phyloP scores from a whole-genome alignment of 2,888 invertebrate species.

The Orchesellides sinensis region DNA sequence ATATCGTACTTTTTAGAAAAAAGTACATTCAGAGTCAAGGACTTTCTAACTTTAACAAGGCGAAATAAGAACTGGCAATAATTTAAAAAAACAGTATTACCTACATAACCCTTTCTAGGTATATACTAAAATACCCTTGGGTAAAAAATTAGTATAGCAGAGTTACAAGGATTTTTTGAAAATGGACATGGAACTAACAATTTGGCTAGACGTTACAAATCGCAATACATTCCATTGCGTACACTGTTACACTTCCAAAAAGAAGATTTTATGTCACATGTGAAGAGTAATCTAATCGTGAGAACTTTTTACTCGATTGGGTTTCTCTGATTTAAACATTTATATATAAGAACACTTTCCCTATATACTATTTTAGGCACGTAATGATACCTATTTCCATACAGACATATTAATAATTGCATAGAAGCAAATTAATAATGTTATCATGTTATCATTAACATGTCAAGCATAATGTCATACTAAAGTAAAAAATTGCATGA shows the following conservation, averaged over 20 bases:
- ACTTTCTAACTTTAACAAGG: neutral
- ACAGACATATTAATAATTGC: too few relatives aligned
- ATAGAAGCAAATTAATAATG: constrained; percentile 36
- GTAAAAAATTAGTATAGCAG: constrained; percentile 9
- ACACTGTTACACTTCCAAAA: too few relatives aligned
- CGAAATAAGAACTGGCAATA: constrained; percentile 21
- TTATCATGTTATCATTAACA: constrained; percentile 33
- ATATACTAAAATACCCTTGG: neutral
- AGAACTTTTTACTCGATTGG: neutral
- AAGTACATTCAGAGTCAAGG: neutral
- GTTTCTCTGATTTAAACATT: neutral
- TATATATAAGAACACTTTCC: too few relatives aligned
- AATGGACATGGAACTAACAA: neutral
- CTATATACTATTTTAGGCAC: neutral
- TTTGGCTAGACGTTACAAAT: neutral
- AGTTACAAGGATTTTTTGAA: neutral
- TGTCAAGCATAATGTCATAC: neutral
- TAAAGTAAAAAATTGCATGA: neutral
- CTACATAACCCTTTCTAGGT: neutral
- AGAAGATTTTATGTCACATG: too few relatives aligned
- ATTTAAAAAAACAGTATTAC: neutral
- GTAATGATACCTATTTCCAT: neutral
- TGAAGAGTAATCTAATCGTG: neutral
- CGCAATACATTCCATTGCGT: too few relatives aligned
- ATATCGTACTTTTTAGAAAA: too few relatives aligned